Percentiles rank a stretch among this genome's conserved stretches.
Evolutionary conservation across 37 sponge, comb jelly and placozoan genomes (phyloP).

Genomic region (Agelas oroides): DNA sequence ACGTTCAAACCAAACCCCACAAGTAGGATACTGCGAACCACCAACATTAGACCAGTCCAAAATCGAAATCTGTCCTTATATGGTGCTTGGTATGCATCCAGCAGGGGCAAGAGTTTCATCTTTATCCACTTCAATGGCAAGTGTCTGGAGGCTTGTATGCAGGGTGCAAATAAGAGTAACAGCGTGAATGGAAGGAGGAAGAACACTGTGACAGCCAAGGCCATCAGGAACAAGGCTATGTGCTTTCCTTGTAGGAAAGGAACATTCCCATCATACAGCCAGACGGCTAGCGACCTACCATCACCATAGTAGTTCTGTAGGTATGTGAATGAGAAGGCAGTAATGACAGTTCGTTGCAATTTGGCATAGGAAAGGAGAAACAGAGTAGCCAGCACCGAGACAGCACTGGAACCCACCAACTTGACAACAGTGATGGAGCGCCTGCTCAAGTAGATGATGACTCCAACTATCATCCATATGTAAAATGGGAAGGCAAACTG

Average conservation of each 20-base stretch:
- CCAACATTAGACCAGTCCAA: conserved; percentile 20
- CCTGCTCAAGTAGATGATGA: background rate
- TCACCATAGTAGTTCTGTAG: background rate
- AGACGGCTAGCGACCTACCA: background rate
- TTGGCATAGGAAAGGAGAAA: conserved; percentile 39
- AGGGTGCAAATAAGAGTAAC: conserved; percentile 4
- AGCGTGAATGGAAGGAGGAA: conserved; percentile 29
- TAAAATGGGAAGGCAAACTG: conserved; percentile 57
- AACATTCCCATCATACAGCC: conserved; percentile 24
- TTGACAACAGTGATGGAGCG: conserved; percentile 17
- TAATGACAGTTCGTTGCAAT: conserved; percentile 10
- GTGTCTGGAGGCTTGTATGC: no score
- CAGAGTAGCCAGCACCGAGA: conserved; percentile 43
- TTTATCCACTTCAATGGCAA: background rate
- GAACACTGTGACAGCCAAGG: background rate
- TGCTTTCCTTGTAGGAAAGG: conserved; percentile 5
- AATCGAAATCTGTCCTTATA: conserved; percentile 1
- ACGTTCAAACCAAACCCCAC: conserved; percentile 13
- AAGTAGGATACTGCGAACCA: background rate
- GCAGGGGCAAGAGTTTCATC: conserved; percentile 5
- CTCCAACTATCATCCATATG: conserved; percentile 11
- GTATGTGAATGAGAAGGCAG: background rate
- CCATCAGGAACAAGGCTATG: background rate
- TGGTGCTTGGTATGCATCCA: conserved; percentile 18
- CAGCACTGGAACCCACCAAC: conserved; percentile 1